A percentile compares a stretch with the other conserved stretches of the same genome.
Evolutionary conservation across 1,140 invertebrate genomes (phyloP).

Genomic region (Diabrotica virgifera): DNA sequence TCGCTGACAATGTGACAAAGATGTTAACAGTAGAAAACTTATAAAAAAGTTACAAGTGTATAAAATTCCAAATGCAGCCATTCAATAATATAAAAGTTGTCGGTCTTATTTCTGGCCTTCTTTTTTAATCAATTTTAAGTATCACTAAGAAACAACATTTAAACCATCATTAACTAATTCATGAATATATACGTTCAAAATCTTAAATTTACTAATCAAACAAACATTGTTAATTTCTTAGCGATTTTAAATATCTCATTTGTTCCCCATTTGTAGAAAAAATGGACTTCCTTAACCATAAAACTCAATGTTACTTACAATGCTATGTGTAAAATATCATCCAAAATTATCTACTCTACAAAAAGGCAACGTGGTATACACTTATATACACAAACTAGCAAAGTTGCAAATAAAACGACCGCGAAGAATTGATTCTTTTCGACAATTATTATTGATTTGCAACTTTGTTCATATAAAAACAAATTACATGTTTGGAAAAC

Average conservation of each 20-base stretch:
- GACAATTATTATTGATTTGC: no score
- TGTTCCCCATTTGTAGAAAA: conserved; percentile 9
- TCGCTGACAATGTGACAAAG: conserved; percentile 5
- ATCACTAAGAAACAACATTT: no score
- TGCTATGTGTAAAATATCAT: conserved; percentile 21
- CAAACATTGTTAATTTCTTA: no score
- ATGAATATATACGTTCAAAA: no score
- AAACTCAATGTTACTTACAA: conserved; percentile 1
- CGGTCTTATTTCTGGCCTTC: conserved; percentile 11
- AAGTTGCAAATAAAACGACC: conserved; percentile 12
- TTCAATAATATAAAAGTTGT: conserved; percentile 15
- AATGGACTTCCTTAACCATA: conserved; percentile 19
- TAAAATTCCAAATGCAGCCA: conserved; percentile 11
- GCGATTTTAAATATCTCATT: neutral
- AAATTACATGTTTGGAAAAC: no score
- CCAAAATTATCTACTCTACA: conserved; percentile 29
- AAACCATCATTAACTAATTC: no score
- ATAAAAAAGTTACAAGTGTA: conserved; percentile 8
- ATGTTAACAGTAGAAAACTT: conserved; percentile 15
- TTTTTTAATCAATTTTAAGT: no score
- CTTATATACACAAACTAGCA: conserved; percentile 27
- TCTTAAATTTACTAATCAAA: no score
- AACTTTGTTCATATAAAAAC: no score
- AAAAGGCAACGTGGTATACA: conserved; percentile 34
- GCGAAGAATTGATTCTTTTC: no score